These are phyloP conservation scores for Laothoe populi DNA, from an alignment of 2,888 invertebrate species.

Conservation along the genomic window DNA sequence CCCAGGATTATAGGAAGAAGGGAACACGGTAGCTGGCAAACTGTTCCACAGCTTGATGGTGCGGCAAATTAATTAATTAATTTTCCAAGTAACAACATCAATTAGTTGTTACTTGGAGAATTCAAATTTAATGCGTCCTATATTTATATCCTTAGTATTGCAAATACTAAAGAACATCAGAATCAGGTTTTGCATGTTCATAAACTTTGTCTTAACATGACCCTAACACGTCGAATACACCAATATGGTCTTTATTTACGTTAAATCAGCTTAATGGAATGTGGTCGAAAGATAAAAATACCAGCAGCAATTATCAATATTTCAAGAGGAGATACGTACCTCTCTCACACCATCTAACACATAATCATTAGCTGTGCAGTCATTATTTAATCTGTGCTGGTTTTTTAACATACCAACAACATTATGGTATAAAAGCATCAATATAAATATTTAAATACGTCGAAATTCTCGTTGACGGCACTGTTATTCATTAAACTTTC, in stretches of 20 bases:
- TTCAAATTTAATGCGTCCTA: not conserved
- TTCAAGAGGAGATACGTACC: slow-evolving; percentile 28
- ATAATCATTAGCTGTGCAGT: slow-evolving; percentile 31
- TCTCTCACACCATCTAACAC: slow-evolving; percentile 26
- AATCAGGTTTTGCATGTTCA: not conserved
- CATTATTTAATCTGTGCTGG: slow-evolving; percentile 31
- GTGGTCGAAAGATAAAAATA: slow-evolving; percentile 1
- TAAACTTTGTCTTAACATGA: no score
- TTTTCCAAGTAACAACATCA: no score
- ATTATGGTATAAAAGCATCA: slow-evolving; percentile 42
- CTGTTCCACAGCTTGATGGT: no score
- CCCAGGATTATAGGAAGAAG: no score
- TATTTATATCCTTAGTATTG: not conserved
- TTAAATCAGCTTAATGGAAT: slow-evolving; percentile 14
- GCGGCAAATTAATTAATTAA: no score
- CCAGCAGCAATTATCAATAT: slow-evolving; percentile 27
- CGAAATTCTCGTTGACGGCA: slow-evolving; percentile 50
- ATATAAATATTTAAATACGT: slow-evolving; percentile 55
- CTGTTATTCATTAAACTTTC: slow-evolving; percentile 61
- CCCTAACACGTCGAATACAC: no score
- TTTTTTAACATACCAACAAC: slow-evolving; percentile 29
- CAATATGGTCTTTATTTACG: slow-evolving; percentile 4
- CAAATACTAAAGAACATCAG: not conserved
- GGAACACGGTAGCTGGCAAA: no score
- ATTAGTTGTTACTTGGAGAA: not conserved